Evolutionary conservation across 1,140 invertebrate genomes (phyloP), one percentile per base, ranked within the genome.

Genomic region (Leptinotarsa undecemlineata): DNA sequence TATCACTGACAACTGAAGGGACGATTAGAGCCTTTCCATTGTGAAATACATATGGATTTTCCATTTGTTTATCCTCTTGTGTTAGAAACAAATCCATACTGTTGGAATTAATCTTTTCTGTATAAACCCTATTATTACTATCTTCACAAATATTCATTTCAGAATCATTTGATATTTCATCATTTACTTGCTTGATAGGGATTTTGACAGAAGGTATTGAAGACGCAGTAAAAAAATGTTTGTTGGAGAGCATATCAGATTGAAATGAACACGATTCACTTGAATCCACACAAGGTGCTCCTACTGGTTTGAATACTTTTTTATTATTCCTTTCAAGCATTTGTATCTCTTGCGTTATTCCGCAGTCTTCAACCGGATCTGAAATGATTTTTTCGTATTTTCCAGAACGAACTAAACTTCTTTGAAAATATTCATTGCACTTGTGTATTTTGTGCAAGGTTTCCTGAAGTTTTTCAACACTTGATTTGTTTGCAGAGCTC

Each of bases 201-300:
- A 42, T 42, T 11, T 42, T 42, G 8, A 11, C 8, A 42, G 51
- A 19, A 19, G 17, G 51, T 17, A 17, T 0, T 57, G 51, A 57
- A 57, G 64, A 67, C n/a, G 20, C 23, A 26, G 64, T 33, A n/a
- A 67, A n/a, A 67, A 67, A 67, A 17, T 67, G 42, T 11, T 67
- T 42, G 21, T 67, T 67, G 21, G 64, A 33, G 26, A 67, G 64
- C 64, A 67, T 67, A 33, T 67, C 13, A 5, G 42, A 42, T 23
- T 8, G 20, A 26, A 67, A 67, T 4, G 64, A 67, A 67, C 3
- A 67, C 4, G 13, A 17, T 13, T 67, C 64, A 26, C 42, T 42
- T 21, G n/a, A 13, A 17, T 33, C 64, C n/a, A 6, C 51, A 57
- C 51, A 57, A 15, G 51, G 17, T 57, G 6, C 33, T 11, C 33